Evolutionary conservation across 2,113 vertebrate species (phyloP).

Genomic region (Plotosus lineatus): DNA sequence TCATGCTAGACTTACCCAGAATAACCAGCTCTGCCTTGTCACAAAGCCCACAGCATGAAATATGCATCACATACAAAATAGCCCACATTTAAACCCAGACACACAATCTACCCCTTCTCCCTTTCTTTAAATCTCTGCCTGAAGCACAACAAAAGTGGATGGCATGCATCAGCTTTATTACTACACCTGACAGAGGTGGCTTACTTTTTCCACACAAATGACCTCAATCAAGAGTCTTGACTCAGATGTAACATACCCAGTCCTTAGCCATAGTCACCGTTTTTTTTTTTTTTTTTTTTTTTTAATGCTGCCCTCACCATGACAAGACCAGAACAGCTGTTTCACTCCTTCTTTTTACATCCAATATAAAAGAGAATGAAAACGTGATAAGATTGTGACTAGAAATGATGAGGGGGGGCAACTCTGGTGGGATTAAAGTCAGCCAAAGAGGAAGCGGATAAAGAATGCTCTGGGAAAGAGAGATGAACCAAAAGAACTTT

Average conservation of each 20-base stretch:
- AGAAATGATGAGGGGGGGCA: background rate
- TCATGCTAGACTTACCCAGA: constrained; percentile 38
- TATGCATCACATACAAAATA: constrained; percentile 47
- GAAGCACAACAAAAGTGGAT: background rate
- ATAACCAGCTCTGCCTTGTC: constrained; percentile 42
- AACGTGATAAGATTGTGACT: background rate
- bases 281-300: background rate
- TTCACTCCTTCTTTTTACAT: background rate
- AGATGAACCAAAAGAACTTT: constrained; percentile 3
- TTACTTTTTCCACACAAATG: background rate
- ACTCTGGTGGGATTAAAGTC: constrained; percentile 4
- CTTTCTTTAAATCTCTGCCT: background rate
- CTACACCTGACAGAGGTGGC: constrained; percentile 14
- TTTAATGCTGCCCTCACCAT: background rate
- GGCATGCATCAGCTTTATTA: constrained; percentile 7
- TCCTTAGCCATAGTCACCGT: background rate
- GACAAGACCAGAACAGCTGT: background rate
- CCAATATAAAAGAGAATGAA: background rate
- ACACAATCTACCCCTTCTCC: background rate
- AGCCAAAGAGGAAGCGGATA: background rate
- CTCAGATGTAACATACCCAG: background rate
- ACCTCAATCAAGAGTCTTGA: background rate
- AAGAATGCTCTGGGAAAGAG: background rate
- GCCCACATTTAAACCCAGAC: constrained; percentile 25
- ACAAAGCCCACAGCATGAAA: constrained; percentile 45